Conservation (phyloP, 2,888 invertebrate species). For the Emesis furor region DNA sequence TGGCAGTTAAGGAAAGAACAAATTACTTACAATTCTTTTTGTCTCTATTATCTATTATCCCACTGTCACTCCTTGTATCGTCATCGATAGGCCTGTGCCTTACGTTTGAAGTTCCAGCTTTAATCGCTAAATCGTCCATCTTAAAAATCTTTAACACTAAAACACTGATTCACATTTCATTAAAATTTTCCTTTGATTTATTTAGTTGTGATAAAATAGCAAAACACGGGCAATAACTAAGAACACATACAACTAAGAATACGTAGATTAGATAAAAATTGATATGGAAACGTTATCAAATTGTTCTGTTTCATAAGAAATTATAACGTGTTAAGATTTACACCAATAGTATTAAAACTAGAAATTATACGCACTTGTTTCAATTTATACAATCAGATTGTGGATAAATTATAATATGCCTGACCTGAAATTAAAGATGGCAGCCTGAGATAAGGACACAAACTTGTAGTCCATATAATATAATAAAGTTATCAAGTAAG, state of each 20-base stretch:
- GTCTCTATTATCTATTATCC: slow-evolving; percentile 80
- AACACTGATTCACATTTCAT: background rate
- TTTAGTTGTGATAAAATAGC: background rate
- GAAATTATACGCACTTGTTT: background rate
- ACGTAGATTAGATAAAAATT: slow-evolving; percentile 23
- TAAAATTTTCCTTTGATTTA: background rate
- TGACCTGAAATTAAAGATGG: too few species aligned
- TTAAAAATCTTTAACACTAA: background rate
- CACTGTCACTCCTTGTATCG: slow-evolving; percentile 87
- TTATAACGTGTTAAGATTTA: slow-evolving; percentile 17
- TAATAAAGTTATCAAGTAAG: too few species aligned
- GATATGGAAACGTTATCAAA: slow-evolving; percentile 81
- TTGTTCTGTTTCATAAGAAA: slow-evolving; percentile 76
- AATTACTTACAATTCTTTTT: slow-evolving; percentile 82
- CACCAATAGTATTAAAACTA: background rate
- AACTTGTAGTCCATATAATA: too few species aligned
- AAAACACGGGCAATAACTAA: background rate
- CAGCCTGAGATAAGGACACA: too few species aligned
- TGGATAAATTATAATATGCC: too few species aligned
- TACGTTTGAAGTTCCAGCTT: slow-evolving; percentile 77
- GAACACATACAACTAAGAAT: background rate
- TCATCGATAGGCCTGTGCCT: slow-evolving; percentile 87
- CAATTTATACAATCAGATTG: background rate
- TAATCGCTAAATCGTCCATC: slow-evolving; percentile 73
- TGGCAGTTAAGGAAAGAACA: background rate